A percentile compares a stretch with the other conserved stretches of the same genome.
Conservation (phyloP, 2,888 invertebrate species). For the Ceraclea dissimilis region DNA sequence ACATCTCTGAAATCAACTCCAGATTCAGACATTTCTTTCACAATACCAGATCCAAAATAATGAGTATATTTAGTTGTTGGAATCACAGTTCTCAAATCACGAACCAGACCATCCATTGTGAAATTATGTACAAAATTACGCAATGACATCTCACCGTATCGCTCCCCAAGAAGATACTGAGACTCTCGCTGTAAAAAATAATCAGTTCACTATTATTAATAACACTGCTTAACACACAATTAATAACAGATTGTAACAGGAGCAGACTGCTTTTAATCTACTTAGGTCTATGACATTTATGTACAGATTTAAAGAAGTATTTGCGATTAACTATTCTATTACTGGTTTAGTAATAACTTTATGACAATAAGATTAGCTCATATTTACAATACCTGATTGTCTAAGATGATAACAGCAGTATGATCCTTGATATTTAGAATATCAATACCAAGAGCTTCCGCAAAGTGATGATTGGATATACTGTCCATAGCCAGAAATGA, state of each 20-base stretch:
- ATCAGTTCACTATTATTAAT: background rate
- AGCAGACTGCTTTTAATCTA: too few species aligned
- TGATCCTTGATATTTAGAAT: constrained; percentile 50
- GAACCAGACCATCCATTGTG: constrained; percentile 37
- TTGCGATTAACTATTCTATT: too few species aligned
- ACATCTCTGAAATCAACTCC: constrained; percentile 29
- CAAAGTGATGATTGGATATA: constrained; percentile 62
- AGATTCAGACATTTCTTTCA: constrained; percentile 28
- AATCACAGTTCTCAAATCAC: constrained; percentile 38
- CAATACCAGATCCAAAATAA: constrained; percentile 33
- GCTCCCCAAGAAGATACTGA: constrained; percentile 54
- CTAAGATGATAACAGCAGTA: constrained; percentile 63
- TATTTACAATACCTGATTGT: constrained; percentile 58
- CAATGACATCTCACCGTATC: constrained; percentile 43
- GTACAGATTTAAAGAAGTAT: too few species aligned
- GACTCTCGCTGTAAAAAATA: constrained; percentile 53
- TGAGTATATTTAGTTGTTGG: constrained; percentile 40
- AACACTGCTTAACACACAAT: background rate
- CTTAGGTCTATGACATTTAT: too few species aligned
- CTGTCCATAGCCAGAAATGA: constrained; percentile 67
- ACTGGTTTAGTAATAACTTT: too few species aligned
- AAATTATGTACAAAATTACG: constrained; percentile 50
- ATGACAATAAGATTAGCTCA: too few species aligned
- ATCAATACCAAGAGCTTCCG: constrained; percentile 67
- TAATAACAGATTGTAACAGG: too few species aligned